A percentile compares a stretch with the other conserved stretches of the same genome.
Conservation (phyloP, 2,888 invertebrate genomes). For the Hecatera dysodea region DNA sequence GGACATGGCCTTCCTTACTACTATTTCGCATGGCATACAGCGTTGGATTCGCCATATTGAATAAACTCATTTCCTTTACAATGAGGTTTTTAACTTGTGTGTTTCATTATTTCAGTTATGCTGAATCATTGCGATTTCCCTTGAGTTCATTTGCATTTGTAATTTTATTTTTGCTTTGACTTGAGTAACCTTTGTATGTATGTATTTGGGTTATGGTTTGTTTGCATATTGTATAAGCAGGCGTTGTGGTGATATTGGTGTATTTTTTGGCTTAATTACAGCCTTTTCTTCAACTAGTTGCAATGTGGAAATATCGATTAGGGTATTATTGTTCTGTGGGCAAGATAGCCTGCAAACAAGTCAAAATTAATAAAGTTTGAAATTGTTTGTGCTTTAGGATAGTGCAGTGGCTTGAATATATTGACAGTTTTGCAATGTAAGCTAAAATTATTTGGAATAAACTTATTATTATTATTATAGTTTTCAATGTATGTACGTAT, state of each 20-base stretch:
- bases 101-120: conserved; percentile 20
- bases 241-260: conserved; percentile 3
- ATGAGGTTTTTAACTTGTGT: conserved; percentile 22
- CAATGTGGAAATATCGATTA: no score
- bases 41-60: conserved; percentile 19
- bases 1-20: conserved; percentile 39
- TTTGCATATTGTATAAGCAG: conserved; percentile 28
- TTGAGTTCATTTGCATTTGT: conserved; percentile 37
- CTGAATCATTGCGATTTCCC: conserved; percentile 40
- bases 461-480: no score
- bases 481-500: no score
- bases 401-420: background rate
- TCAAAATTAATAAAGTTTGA: background rate
- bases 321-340: no score
- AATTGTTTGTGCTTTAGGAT: background rate
- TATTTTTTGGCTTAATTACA: background rate
- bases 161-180: conserved; percentile 38
- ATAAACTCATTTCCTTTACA: conserved; percentile 44
- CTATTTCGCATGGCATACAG: conserved; percentile 41
- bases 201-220: conserved; percentile 4
- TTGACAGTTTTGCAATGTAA: no score
- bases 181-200: conserved; percentile 22
- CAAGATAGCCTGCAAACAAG: background rate
- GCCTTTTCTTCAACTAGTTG: background rate
- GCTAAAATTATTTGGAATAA: no score